These are phyloP conservation scores for Phocides pigmalion DNA, from an alignment of 1,140 invertebrate genomes.

Conservation along the genomic window DNA sequence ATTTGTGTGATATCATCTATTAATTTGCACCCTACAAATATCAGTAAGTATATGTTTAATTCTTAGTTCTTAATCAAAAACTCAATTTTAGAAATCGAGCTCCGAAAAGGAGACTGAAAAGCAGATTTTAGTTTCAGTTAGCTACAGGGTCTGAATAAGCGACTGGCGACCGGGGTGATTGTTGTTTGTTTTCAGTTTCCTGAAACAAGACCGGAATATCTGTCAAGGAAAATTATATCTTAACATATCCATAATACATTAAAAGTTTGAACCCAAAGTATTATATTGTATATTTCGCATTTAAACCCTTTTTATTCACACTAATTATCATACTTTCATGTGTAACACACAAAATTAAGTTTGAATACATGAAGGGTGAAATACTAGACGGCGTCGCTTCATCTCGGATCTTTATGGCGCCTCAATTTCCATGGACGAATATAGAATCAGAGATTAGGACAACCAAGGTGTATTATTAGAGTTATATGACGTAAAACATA, in stretches of 20 bases:
- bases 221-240: no score
- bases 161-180: not conserved
- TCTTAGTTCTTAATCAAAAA: conserved; percentile 25
- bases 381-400: not conserved
- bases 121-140: not conserved
- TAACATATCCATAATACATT: no score
- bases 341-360: no score
- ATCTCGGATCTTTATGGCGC: not conserved
- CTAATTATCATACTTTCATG: no score
- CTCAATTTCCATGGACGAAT: conserved; percentile 10
- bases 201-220: not conserved
- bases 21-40: conserved; percentile 47
- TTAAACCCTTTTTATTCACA: no score
- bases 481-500: not conserved
- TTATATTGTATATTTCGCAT: no score
- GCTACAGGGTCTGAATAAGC: not conserved
- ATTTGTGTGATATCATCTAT: conserved; percentile 59
- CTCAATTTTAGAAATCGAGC: conserved; percentile 10
- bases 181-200: conserved; percentile 11
- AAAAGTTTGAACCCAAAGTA: no score
- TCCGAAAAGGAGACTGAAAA: no score
- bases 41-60: conserved; percentile 57
- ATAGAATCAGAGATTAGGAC: conserved; percentile 1
- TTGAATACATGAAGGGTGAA: not conserved
- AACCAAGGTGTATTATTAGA: not conserved